Evolutionary conservation across 2,113 vertebrate species (phyloP).

Genomic region (Mormoops blainvillei): DNA sequence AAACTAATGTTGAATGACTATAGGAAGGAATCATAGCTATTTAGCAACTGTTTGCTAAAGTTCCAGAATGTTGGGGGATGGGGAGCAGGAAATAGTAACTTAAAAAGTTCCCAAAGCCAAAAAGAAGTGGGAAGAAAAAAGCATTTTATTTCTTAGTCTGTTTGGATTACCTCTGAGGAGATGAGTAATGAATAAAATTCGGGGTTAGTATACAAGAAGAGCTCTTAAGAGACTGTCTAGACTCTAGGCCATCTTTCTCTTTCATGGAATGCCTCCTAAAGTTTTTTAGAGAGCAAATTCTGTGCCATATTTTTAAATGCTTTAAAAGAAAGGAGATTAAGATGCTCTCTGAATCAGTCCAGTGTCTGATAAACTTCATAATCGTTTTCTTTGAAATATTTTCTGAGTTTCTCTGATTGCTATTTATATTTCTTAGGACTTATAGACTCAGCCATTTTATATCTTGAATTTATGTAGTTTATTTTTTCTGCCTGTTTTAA

Average conservation of each 20-base stretch:
- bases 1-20: neutral
- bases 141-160: slow-evolving; percentile 58
- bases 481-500: neutral
- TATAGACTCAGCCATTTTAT: neutral
- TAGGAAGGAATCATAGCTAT: neutral
- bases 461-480: neutral
- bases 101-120: slow-evolving; percentile 61
- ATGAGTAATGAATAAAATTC: slow-evolving; percentile 54
- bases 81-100: slow-evolving; percentile 64
- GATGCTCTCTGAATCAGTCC: neutral
- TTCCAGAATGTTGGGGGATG: slow-evolving; percentile 47
- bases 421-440: neutral
- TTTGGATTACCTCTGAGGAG: slow-evolving; percentile 54
- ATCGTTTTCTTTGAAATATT: neutral
- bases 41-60: slow-evolving; percentile 50
- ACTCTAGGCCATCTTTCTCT: neutral
- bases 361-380: neutral
- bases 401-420: neutral
- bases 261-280: neutral
- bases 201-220: slow-evolving; percentile 22
- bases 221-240: slow-evolving; percentile 52
- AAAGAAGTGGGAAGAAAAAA: slow-evolving; percentile 19
- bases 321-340: neutral
- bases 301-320: neutral
- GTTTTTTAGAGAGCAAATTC: slow-evolving; percentile 6